Evolutionary conservation across 2,888 invertebrate species (phyloP), one percentile per base, ranked within the genome.

Genomic region (Epiblema foenella): DNA sequence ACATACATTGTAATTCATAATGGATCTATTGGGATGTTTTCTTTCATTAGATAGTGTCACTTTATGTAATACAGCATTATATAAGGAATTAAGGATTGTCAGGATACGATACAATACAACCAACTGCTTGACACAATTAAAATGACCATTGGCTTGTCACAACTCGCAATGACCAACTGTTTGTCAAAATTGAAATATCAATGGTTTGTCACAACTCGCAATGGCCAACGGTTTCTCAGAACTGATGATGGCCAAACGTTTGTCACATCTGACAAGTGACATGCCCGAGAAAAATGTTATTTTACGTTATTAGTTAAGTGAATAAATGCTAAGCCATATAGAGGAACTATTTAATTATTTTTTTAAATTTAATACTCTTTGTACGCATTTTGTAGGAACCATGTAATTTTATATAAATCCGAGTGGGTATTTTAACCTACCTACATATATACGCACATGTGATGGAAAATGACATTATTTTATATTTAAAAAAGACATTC

Each of bases 381-480:
- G 2, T 24, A 56, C 29, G 33, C 2, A 57, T 37, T 57, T 33
- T 57, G 33, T 57, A 57, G 10, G 57, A n/a, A 57, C 24, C 15
- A 29, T 17, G 17, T 11, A 24, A 24, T 12, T 54, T 12, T 37
- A 33, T 33, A 57, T 10, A 17, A n/a, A 37, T n/a, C 8, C 8
- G 29, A 29, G 8, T 29, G 56, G 29, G 9, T 29, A 46, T 46
- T 46, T n/a, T 46, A 46, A n/a, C 8, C n/a, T 46, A 46, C 46
- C 42, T 15, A 33, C 33, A 24, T 56, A 56, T 8, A 39, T 52
- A 52, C 63, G 63, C 63, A 63, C 51, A 63, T 63, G 63, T 63
- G 51, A 63, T 63, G 37, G 12, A 29, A 9, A 63, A 63, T 51
- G 18, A 63, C 63, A 37, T 37, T n/a, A n/a, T 33, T 51, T 62